Evolutionary conservation across 2,113 vertebrate species (phyloP), one percentile per base, ranked within the genome.

Genomic region (Myanophis thanlyinensis): DNA sequence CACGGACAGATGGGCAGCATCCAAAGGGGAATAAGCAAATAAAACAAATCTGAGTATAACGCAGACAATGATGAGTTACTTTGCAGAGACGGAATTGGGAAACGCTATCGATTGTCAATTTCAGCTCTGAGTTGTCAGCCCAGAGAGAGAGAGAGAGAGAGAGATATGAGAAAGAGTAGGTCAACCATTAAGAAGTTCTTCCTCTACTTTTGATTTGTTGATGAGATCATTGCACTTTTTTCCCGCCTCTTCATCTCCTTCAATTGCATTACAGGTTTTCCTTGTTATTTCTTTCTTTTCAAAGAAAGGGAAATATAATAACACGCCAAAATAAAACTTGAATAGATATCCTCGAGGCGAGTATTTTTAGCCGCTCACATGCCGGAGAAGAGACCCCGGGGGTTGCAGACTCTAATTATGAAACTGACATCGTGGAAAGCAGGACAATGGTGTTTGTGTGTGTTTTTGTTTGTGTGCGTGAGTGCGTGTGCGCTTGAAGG

Each of bases 321-420:
- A 95, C 96, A 96, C 97, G 96, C 97, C 97, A 97, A 98, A 98
- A 98, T 97, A 97, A 97, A 97, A 97, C 96, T 96, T 96, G 97
- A 97, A 97, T 85, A 92, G 95, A 93, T 96, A 97, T 97, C 97
- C 97, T 96, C 93, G 96, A 96, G 97, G 96, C 97, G 94, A 97
- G 93, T 98, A 98, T 97, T 98, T 98, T 98, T 98, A 98, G 97
- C 94, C 97, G 94, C 97, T 97, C 97, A 96, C 97, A 97, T 97
- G 94, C 97, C 97, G 96, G 95, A 8, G 25, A 95, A 97, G 94
- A 96, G 95, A 93, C 97, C 96, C 96, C 91, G 91, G 96, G 97
- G 97, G 97, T 96, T 98, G 97, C 94, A 94, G 93, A 96, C 94
- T 97, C 96, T 97, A 97, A 97, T 98, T 97, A 97, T 94, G 93